These are phyloP conservation scores for Triplophysa siluroides DNA, from an alignment of 2,113 vertebrate species.

Conservation along the genomic window DNA sequence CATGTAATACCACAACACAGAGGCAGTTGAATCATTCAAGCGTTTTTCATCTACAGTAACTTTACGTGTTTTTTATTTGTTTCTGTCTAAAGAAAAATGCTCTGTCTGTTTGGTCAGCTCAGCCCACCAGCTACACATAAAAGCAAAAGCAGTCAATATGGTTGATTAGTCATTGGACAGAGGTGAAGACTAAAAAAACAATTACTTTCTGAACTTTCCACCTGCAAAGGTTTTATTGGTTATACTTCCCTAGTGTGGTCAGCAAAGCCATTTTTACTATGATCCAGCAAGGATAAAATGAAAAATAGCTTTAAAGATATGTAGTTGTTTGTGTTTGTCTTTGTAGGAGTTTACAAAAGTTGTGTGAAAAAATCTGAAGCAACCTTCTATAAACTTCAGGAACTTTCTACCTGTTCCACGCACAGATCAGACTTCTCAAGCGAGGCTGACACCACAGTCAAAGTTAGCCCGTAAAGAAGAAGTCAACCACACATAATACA, in stretches of 20 bases:
- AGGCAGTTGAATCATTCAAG: constrained; percentile 18
- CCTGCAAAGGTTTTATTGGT: constrained; percentile 3
- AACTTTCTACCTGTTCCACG: not conserved
- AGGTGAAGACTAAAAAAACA: constrained; percentile 13
- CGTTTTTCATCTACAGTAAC: not conserved
- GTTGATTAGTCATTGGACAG: constrained; percentile 18
- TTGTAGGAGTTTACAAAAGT: constrained; percentile 4
- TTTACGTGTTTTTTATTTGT: not conserved
- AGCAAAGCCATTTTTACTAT: constrained; percentile 22
- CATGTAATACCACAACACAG: not conserved
- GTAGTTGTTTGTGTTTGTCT: not conserved
- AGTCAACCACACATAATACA: not conserved
- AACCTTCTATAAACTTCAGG: constrained; percentile 3
- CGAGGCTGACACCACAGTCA: constrained; percentile 10
- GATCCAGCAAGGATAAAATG: not conserved
- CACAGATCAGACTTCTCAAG: constrained; percentile 7
- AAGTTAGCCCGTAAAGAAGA: not conserved
- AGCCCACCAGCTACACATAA: not conserved
- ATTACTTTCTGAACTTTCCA: constrained; percentile 30
- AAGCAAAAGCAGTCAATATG: not conserved
- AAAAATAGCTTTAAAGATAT: not conserved
- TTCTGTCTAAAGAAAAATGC: not conserved
- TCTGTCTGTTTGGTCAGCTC: not conserved
- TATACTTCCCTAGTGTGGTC: constrained; percentile 33
- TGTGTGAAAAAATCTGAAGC: not conserved